phyloP scores from a whole-genome alignment of 2,113 vertebrate species.

The Pao palembangensis region DNA sequence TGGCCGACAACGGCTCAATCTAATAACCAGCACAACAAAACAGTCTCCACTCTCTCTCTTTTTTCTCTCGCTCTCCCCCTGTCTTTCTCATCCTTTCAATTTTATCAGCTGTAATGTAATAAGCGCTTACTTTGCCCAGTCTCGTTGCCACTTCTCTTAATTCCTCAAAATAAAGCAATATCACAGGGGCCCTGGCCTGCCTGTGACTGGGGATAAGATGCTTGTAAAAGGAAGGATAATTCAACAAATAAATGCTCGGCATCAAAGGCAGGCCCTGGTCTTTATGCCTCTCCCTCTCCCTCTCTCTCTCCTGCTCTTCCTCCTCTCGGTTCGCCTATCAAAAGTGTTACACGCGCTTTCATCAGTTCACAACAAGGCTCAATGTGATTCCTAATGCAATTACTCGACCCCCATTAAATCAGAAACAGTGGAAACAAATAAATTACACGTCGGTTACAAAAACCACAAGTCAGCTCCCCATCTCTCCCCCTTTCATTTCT shows the following conservation, averaged over 20 bases:
- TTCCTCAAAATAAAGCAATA: conserved; percentile 78
- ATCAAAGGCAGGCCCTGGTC: conserved; percentile 62
- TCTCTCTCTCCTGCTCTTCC: conserved; percentile 37
- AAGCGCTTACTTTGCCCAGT: conserved; percentile 68
- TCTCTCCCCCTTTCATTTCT: conserved; percentile 45
- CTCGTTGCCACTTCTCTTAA: conserved; percentile 74
- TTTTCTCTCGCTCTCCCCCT: conserved; percentile 19
- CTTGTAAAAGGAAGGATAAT: conserved; percentile 71
- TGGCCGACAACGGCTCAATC: conserved; percentile 68
- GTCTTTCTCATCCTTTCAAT: conserved; percentile 66
- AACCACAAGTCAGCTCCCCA: conserved; percentile 64
- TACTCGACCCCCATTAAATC: conserved; percentile 75
- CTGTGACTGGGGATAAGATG: conserved; percentile 74
- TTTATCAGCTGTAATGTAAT: conserved; percentile 75
- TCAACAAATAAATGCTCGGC: conserved; percentile 70
- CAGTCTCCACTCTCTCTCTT: conserved; percentile 50
- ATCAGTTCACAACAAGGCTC: conserved; percentile 75
- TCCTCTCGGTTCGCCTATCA: conserved; percentile 66
- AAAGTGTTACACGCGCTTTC: conserved; percentile 75
- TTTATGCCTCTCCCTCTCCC: conserved; percentile 41
- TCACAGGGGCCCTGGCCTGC: conserved; percentile 66
- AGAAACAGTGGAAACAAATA: conserved; percentile 72
- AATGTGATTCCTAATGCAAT: conserved; percentile 75
- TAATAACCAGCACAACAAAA: conserved; percentile 72
- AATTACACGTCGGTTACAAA: conserved; percentile 72